Percentiles rank a stretch among this genome's conserved stretches.
These are phyloP conservation scores for Polyommatus icarus DNA, from an alignment of 2,888 invertebrate species.

Conservation along the genomic window DNA sequence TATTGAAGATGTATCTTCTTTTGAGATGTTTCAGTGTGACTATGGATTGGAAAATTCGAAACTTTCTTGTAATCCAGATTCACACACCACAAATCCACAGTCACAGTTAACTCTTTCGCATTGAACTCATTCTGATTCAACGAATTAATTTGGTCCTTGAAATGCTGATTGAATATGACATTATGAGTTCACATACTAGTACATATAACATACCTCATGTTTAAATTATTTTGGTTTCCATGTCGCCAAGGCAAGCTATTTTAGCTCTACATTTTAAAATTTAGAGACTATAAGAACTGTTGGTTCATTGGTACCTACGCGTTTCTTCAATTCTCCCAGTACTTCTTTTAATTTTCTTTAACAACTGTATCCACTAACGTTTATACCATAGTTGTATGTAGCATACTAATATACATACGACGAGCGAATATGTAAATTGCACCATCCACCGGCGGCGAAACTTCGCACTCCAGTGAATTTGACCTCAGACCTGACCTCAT, in stretches of 20 bases:
- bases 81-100: too few relatives aligned
- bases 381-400: neutral
- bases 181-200: too few relatives aligned
- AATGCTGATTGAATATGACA: neutral
- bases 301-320: too few relatives aligned
- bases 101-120: neutral
- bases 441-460: neutral
- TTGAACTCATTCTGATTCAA: neutral
- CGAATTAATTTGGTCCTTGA: neutral
- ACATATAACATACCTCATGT: too few relatives aligned
- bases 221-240: too few relatives aligned
- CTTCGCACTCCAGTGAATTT: constrained; percentile 1
- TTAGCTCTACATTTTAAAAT: too few relatives aligned
- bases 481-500: constrained; percentile 14
- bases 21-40: neutral
- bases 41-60: neutral
- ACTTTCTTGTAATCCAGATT: neutral
- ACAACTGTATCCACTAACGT: neutral
- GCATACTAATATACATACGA: neutral
- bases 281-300: too few relatives aligned
- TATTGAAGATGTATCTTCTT: constrained; percentile 16
- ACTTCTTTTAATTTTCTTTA: neutral
- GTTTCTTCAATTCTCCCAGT: too few relatives aligned
- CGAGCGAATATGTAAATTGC: neutral
- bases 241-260: too few relatives aligned